Evolutionary conservation across 2,797 vertebrate species (phyloP), one percentile per base, ranked within the genome.

Genomic region (Periparus ater): DNA sequence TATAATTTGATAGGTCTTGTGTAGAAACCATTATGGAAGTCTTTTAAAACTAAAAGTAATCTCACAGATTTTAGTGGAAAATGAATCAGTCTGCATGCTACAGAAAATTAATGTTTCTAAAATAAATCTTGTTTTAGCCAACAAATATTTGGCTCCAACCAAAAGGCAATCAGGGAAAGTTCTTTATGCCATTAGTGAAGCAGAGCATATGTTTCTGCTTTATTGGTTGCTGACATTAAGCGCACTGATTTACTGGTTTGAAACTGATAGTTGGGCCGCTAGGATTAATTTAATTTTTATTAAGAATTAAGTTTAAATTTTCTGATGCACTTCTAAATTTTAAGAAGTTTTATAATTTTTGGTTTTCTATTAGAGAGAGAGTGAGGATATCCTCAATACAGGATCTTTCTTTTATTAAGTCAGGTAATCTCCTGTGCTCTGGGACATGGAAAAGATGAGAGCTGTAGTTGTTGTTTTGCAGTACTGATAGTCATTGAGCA

Each of bases 121-220:
- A 96, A 93, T 95, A 92, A 95, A 95, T 96, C 95, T 93, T 94
- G 40, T 77, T 97, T 92, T 92, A 93, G 92, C 85, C 88, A 93
- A 88, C 62, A 95, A 96, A 96, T 84, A 85, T 94, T 96, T 96
- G 94, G 92, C 96, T 93, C 80, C 75, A 74, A 82, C 85, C 51
- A 63, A 93, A 92, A 85, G 73, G 90, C 94, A 91, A 92, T 95
- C 89, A 88, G 83, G 93, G 55, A 89, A 91, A 76, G 81, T 88
- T 94, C 95, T 95, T 84, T 81, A 82, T 94, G 81, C 89, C 71
- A 89, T 94, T 95, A 96, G 90, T 92, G 93, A 95, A 90, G 74
- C 82, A 85, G 79, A 93, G 84, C 93, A 96, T 96, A 93, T 97
- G 91, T 96, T 97, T 96, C 84, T 96, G 89, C 90, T 97, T 97